These are phyloP conservation scores for Coilia nasus DNA, from an alignment of 2,797 vertebrate genomes.

Conservation along the genomic window DNA sequence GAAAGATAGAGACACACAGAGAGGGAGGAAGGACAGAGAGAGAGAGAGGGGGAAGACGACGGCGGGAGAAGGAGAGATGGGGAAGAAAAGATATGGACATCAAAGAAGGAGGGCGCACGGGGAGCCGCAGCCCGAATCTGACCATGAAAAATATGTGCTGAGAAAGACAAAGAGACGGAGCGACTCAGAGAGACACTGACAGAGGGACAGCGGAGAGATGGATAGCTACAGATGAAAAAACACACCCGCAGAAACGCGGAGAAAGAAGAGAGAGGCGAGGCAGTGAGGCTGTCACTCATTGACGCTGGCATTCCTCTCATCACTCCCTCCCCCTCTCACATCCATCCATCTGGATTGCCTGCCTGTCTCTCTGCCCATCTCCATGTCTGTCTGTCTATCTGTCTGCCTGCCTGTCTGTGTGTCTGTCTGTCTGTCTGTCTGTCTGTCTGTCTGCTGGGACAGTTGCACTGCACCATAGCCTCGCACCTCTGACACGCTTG, in stretches of 20 bases:
- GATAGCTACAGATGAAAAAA: constrained; percentile 14
- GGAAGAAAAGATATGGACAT: constrained; percentile 21
- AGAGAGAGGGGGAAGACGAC: not conserved
- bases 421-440: not conserved
- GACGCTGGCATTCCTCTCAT: not conserved
- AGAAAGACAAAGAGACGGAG: constrained; percentile 8
- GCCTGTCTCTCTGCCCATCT: not conserved
- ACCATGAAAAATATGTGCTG: constrained; percentile 10
- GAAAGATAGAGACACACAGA: not conserved
- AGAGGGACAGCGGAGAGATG: constrained; percentile 2
- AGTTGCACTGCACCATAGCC: not conserved
- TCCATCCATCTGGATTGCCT: not conserved
- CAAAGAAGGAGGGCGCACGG: not conserved
- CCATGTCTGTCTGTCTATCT: too few species aligned
- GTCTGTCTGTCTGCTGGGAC: not conserved
- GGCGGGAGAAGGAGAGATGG: not conserved
- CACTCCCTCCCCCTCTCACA: not conserved
- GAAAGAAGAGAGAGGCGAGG: not conserved
- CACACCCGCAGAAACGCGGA: not conserved
- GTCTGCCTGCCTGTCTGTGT: too few species aligned
- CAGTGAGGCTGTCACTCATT: not conserved
- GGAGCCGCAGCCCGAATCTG: not conserved
- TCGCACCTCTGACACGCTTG: not conserved
- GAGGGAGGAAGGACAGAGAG: not conserved
- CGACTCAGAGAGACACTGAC: constrained; percentile 12